Evolutionary conservation across 2,113 vertebrate species (phyloP).

Genomic region (Epinephelus cyanopodus): DNA sequence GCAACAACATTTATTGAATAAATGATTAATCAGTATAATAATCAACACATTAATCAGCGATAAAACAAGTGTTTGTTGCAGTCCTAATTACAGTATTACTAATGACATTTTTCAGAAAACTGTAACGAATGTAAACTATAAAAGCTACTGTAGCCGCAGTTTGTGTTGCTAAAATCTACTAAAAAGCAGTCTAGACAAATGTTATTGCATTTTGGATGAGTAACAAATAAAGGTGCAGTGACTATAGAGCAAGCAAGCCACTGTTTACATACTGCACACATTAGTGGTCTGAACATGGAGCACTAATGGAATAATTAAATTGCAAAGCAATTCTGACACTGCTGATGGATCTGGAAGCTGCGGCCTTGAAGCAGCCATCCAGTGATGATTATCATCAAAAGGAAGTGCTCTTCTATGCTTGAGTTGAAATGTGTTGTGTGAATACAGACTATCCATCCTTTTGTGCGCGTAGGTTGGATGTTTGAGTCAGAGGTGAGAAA

Average conservation of each 20-base stretch:
- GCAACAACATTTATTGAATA: no score
- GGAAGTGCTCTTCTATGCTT: neutral
- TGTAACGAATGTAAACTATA: no score
- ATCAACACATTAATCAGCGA: no score
- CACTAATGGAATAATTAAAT: slow-evolving; percentile 5
- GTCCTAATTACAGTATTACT: no score
- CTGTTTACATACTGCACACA: neutral
- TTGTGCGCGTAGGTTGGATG: neutral
- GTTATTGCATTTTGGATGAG: neutral
- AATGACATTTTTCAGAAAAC: no score
- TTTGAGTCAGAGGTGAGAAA: neutral
- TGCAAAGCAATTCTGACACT: neutral
- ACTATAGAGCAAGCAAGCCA: neutral
- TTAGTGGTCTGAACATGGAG: neutral
- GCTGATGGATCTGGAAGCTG: neutral
- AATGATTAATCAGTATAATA: no score
- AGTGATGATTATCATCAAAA: neutral
- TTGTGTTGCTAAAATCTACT: neutral
- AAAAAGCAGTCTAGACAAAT: no score
- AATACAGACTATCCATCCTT: neutral
- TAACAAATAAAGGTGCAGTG: neutral
- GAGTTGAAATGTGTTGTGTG: neutral
- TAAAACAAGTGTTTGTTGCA: no score
- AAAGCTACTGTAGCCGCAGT: neutral
- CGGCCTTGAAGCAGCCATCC: neutral